Evolutionary conservation across 2,888 invertebrate genomes (phyloP).

Genomic region (Tetragonisca angustula): DNA sequence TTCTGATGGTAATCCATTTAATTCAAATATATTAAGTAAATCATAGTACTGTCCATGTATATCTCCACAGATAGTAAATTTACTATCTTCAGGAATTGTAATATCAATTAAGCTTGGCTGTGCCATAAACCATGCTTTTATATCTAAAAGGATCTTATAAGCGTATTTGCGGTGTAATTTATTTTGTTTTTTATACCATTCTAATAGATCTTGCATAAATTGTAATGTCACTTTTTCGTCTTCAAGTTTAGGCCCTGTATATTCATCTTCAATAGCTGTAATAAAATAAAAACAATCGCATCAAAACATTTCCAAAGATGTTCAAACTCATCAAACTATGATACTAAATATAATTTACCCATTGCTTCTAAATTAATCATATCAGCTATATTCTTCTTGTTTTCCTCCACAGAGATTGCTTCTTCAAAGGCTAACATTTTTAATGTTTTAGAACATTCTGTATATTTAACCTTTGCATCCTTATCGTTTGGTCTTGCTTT

Average conservation of each 20-base stretch:
- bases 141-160: constrained; percentile 97
- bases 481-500: constrained; percentile 96
- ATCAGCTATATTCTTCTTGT: constrained; percentile 94
- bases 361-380: constrained; percentile 95
- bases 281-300: not conserved
- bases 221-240: constrained; percentile 94
- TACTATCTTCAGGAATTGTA: constrained; percentile 92
- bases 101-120: constrained; percentile 97
- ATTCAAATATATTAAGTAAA: constrained; percentile 97
- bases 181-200: constrained; percentile 95
- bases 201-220: constrained; percentile 96
- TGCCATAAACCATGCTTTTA: constrained; percentile 92
- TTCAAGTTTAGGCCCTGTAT: constrained; percentile 95
- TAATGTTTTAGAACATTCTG: constrained; percentile 98
- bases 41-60: constrained; percentile 99
- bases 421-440: constrained; percentile 97
- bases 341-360: constrained; percentile 87
- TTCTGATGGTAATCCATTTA: constrained; percentile 98
- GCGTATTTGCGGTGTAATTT: constrained; percentile 98
- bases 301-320: not conserved
- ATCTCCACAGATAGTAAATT: constrained; percentile 99
- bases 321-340: not conserved
- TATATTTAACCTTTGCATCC: constrained; percentile 96
- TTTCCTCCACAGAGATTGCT: constrained; percentile 97
- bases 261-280: constrained; percentile 96